Conservation (phyloP, 1,140 invertebrate species). For the Asbolus verrucosus region DNA sequence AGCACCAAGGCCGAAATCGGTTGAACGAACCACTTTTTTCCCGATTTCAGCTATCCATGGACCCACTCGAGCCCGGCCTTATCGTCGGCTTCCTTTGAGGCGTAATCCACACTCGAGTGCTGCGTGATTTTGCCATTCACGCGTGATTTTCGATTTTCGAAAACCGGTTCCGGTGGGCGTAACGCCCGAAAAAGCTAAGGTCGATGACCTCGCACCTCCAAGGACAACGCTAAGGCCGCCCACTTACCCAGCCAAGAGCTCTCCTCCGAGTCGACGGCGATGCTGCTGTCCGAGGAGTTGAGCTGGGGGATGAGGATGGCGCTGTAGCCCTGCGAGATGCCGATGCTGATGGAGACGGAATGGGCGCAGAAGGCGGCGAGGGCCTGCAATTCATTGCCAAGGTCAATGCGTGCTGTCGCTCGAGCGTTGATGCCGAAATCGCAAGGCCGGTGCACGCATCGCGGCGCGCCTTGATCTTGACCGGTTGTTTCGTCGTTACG, state of each 20-base stretch:
- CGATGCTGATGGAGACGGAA: constrained; percentile 79
- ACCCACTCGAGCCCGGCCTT: too few relatives aligned
- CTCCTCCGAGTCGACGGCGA: constrained; percentile 71
- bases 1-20: not conserved
- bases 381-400: constrained; percentile 71
- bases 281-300: constrained; percentile 65
- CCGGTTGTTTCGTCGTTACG: not conserved
- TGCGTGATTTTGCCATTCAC: too few relatives aligned
- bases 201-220: not conserved
- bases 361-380: constrained; percentile 77
- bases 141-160: not conserved
- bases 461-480: not conserved
- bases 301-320: constrained; percentile 79
- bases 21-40: not conserved
- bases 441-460: too few relatives aligned
- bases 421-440: too few relatives aligned
- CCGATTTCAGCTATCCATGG: too few relatives aligned
- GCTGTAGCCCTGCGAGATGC: constrained; percentile 80
- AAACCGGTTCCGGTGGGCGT: too few relatives aligned
- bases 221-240: constrained; percentile 28
- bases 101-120: too few relatives aligned
- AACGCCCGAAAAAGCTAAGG: constrained; percentile 6
- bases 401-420: too few relatives aligned
- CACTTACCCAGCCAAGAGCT: constrained; percentile 78
- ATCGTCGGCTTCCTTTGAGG: too few relatives aligned